A percentile compares a stretch with the other conserved stretches of the same genome.
Evolutionary conservation across 2,113 vertebrate species (phyloP).

Genomic region (Rallus limicola): DNA sequence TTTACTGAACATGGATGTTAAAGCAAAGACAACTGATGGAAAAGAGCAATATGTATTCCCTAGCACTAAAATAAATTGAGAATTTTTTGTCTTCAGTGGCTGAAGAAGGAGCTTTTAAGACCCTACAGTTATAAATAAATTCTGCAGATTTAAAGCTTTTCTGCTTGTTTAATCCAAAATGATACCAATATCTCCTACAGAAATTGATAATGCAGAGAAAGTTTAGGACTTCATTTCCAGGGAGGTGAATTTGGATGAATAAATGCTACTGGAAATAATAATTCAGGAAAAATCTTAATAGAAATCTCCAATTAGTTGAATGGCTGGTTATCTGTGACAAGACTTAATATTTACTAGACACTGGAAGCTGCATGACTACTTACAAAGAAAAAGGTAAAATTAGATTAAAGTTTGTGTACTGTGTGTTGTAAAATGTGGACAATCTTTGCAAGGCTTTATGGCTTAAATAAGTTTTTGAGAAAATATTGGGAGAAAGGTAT

Average conservation of each 20-base stretch:
- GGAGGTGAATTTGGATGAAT: slow-evolving; percentile 5
- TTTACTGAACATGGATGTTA: not conserved
- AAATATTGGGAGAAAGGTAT: not conserved
- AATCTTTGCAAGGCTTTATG: not conserved
- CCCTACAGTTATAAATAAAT: slow-evolving; percentile 8
- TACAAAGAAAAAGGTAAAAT: slow-evolving; percentile 2
- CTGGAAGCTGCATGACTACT: slow-evolving; percentile 10
- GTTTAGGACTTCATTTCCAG: slow-evolving; percentile 10
- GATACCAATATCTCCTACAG: slow-evolving; percentile 27
- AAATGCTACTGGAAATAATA: slow-evolving; percentile 14
- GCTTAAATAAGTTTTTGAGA: not conserved
- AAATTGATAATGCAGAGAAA: slow-evolving; percentile 31
- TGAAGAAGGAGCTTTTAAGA: slow-evolving; percentile 23
- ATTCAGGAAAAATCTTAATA: slow-evolving; percentile 58
- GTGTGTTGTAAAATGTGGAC: not conserved
- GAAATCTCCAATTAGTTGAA: slow-evolving; percentile 68
- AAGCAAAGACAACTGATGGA: not conserved
- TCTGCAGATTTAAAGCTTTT: not conserved
- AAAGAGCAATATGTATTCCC: not conserved
- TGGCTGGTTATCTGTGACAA: slow-evolving; percentile 41
- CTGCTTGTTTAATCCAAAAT: slow-evolving; percentile 2
- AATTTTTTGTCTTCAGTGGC: slow-evolving; percentile 17
- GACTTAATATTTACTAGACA: slow-evolving; percentile 20
- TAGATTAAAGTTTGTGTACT: slow-evolving; percentile 5
- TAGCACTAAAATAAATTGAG: not conserved